Percentiles rank a stretch among this genome's conserved stretches.
These are phyloP conservation scores for Boloria selene DNA, from an alignment of 2,888 invertebrate species.

Conservation along the genomic window DNA sequence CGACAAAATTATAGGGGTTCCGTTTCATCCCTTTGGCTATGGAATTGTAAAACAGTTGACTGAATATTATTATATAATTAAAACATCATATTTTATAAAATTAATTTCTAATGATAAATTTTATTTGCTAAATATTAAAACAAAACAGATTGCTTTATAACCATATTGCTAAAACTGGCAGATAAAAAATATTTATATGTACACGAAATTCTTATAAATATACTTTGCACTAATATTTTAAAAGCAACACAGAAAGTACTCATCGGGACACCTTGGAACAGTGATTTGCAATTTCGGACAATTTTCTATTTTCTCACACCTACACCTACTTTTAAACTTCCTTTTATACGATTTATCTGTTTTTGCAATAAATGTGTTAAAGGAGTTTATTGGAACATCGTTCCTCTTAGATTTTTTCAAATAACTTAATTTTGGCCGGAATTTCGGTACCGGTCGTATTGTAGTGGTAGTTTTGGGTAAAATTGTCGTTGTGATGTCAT, in stretches of 20 bases:
- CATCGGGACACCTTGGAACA: constrained; percentile 73
- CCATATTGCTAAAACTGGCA: no score
- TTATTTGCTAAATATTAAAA: no score
- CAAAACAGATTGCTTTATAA: no score
- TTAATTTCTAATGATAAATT: no score
- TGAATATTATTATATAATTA: no score
- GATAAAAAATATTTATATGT: background rate
- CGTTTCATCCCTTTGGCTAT: no score
- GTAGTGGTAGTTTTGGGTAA: constrained; percentile 42
- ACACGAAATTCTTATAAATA: background rate
- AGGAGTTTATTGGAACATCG: constrained; percentile 38
- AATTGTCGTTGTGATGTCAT: constrained; percentile 40
- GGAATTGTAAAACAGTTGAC: no score
- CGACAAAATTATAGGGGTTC: no score
- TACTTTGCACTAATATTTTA: constrained; percentile 42
- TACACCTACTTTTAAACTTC: constrained; percentile 65
- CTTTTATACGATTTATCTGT: constrained; percentile 56
- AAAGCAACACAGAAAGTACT: constrained; percentile 76
- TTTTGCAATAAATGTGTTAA: constrained; percentile 48
- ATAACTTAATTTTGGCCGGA: constrained; percentile 63
- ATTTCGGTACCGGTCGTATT: constrained; percentile 49
- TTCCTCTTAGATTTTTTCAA: constrained; percentile 50
- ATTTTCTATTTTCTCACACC: constrained; percentile 76
- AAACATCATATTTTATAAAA: no score
- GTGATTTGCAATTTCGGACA: constrained; percentile 75